Evolutionary conservation across 1,140 invertebrate genomes (phyloP).

Genomic region (Drosophila grimshawi): DNA sequence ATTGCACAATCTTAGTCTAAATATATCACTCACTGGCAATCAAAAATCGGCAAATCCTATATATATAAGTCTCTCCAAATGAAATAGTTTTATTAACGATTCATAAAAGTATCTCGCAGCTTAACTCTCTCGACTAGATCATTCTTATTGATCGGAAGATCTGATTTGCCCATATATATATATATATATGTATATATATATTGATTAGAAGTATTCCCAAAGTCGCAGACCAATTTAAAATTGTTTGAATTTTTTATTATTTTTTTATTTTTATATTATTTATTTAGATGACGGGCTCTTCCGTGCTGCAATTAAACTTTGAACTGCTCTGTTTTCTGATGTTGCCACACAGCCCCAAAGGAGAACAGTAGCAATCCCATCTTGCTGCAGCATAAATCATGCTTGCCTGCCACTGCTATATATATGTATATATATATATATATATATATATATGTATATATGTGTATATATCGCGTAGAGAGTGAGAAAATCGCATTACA

Average conservation of each 20-base stretch:
- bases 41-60: no score
- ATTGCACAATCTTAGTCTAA: no score
- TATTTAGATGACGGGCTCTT: background rate
- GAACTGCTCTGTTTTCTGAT: conserved; percentile 31
- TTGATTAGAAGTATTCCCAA: no score
- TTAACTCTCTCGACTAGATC: no score
- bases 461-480: background rate
- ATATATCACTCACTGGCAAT: no score
- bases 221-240: background rate
- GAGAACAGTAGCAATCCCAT: conserved; percentile 6
- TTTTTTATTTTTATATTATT: background rate
- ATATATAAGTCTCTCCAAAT: no score
- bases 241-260: background rate
- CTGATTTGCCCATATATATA: no score
- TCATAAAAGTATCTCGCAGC: no score
- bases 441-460: conserved; percentile 4
- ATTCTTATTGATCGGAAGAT: no score
- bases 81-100: no score
- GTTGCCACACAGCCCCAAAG: conserved; percentile 8
- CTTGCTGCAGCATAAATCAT: conserved; percentile 48
- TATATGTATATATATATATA: conserved; percentile 4
- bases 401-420: conserved; percentile 13
- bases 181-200: no score
- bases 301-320: conserved; percentile 26
- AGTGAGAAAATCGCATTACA: conserved; percentile 48